Base-by-base conservation (phyloP, 2,797 vertebrate genomes). In the Dromococcyx pavoninus region DNA sequence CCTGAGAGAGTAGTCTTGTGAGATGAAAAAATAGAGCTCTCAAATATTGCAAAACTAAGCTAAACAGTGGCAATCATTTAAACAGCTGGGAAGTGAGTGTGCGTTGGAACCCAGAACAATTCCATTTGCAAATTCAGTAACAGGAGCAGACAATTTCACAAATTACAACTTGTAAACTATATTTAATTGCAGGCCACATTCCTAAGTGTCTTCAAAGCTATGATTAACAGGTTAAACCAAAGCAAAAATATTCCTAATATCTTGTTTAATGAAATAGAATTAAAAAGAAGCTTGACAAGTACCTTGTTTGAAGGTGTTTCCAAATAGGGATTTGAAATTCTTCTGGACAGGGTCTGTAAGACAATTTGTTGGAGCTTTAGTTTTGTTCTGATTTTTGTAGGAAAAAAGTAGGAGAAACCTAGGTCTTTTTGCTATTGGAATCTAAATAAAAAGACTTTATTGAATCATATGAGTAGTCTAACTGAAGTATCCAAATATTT, bases 281-380 rank as follows among this genome's bases (percentile, higher is more conserved):
- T 86, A 28, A 84, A 96, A 94, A 51, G n/a, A 67, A 54, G 50
- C 7, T 64, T 76, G 43, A 82, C 28, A 54, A 37, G 61, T 98
- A 98, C 98, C 98, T 98, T 98, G 70, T 96, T 98, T 93, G 98
- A 70, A 81, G 97, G 78, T 54, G 97, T 97, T 93, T 98, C 98
- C 73, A 98, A 94, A 85, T 98, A 98, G 1, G 98, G 97, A 93
- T 98, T 98, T 92, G 98, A 98, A 96, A 98, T 98, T 96, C 98
- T 98, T 97, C 98, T 98, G 17, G 98, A 96, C 39, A 98, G 87
- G 56, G 97, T 97, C 98, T 98, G 93, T 83, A 97, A 97, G 56
- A 91, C 14, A 96, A 76, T 88, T 86, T 46, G 14, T 10, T 32
- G 82, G 32, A 62, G 4, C 33, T 71, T 93, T 88, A 96, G 19